phyloP scores from a whole-genome alignment of 2,113 vertebrate genomes.

The Leptodactylus fuscus region DNA sequence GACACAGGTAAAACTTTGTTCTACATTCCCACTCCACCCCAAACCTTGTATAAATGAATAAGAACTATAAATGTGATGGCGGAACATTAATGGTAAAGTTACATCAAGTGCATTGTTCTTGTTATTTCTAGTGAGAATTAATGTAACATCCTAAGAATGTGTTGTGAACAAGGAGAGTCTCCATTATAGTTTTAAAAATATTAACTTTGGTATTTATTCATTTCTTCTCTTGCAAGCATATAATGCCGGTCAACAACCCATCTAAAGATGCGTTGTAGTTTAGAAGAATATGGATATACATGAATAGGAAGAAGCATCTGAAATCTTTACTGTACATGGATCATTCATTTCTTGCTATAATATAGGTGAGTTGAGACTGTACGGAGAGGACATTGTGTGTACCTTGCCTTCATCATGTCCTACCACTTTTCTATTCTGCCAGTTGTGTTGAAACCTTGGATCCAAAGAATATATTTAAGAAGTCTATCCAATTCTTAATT shows the following conservation, averaged over 20 bases:
- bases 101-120: constrained; percentile 33
- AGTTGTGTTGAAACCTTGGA: background rate
- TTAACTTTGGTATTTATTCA: constrained; percentile 27
- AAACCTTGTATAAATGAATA: background rate
- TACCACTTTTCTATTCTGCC: too few species aligned
- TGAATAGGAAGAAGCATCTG: background rate
- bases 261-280: background rate
- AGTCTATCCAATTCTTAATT: background rate
- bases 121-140: constrained; percentile 28
- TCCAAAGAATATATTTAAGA: background rate
- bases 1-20: background rate
- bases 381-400: background rate
- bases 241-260: background rate
- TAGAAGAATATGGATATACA: background rate
- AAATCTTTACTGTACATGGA: background rate
- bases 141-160: background rate
- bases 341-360: background rate
- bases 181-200: background rate
- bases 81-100: constrained; percentile 22
- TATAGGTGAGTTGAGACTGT: background rate
- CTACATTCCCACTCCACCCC: background rate
- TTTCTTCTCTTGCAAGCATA: background rate
- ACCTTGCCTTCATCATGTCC: background rate
- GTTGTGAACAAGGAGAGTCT: background rate
- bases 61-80: background rate